Evolutionary conservation across 2,797 vertebrate genomes (phyloP), one percentile per base, ranked within the genome.

Genomic region (Gallinago solitaria): DNA sequence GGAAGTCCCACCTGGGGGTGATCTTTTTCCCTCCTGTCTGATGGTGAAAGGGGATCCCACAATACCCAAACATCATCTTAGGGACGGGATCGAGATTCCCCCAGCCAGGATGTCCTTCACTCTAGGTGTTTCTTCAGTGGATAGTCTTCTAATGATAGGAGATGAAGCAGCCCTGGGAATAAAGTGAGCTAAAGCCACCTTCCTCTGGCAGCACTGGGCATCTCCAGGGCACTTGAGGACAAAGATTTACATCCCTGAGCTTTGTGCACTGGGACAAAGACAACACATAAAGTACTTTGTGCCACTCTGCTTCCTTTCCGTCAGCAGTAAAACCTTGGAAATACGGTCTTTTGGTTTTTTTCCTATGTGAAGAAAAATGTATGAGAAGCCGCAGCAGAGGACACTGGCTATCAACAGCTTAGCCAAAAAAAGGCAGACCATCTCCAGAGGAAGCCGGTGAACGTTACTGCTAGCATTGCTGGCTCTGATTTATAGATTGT

Each of bases 341-440:
- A 70, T 1, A 6, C 0, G 1, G 17, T 6, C 5, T 5, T 3
- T 45, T 35, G 12, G 10, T n/a, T 32, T 3, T 14, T 41, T 41
- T 4, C 3, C 3, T 59, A 6, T 56, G 11, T 53, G 59, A 63
- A 86, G 50, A 20, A 83, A 80, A 15, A 25, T 0, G 0, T 19
- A 27, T 10, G 27, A 79, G 75, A 88, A 84, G 9, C 57, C 50
- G 27, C 57, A 87, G 6, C 2, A n/a, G 60, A 82, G 19, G 68
- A 17, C 19, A 3, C 21, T n/a, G 57, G 9, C 0, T n/a, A 2
- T 27, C 63, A 70, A 25, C 20, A 84, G 12, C 25, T 27, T 6
- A 12, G 37, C 67, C 16, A 4, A 43, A 77, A 90, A 53, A 12
- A 3, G 4, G 7, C 77, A 87, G 63, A 20, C 65, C 60, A 13